These are phyloP conservation scores for Copidosoma aretas DNA, from an alignment of 2,888 invertebrate species.

Conservation along the genomic window DNA sequence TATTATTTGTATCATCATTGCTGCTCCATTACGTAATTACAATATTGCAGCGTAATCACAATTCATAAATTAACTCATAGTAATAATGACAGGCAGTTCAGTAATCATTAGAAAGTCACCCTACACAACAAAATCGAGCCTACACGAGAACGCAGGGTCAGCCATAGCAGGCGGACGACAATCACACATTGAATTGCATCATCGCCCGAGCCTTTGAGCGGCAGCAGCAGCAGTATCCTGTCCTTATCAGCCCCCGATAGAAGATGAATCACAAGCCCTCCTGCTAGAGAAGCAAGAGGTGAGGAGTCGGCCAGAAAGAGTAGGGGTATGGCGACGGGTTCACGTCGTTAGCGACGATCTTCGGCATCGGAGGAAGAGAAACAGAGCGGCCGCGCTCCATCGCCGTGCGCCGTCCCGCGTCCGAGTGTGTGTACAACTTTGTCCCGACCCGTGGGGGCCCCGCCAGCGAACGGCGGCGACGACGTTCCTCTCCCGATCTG, in stretches of 20 bases:
- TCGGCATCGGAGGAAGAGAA: conserved; percentile 41
- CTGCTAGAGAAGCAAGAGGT: neutral
- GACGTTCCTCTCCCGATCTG: neutral
- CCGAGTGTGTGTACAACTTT: conserved; percentile 27
- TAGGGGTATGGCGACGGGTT: neutral
- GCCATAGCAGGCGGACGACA: conserved; percentile 19
- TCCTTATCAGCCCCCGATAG: conserved; percentile 24
- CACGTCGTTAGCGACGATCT: conserved; percentile 43
- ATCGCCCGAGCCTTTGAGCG: conserved; percentile 5
- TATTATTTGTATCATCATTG: too few species aligned
- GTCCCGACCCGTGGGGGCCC: conserved; percentile 36
- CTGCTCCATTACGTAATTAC: too few species aligned
- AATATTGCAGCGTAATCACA: too few species aligned
- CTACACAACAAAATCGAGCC: neutral
- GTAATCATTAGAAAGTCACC: too few species aligned
- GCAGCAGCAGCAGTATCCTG: conserved; percentile 7
- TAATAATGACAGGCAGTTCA: neutral
- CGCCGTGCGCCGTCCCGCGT: neutral
- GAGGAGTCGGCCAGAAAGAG: neutral
- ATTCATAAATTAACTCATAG: too few species aligned
- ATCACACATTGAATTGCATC: conserved; percentile 34
- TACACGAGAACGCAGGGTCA: conserved; percentile 20
- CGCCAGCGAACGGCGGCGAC: neutral
- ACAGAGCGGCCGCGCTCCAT: neutral
- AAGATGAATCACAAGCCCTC: conserved; percentile 20